Conservation (phyloP, 2,888 invertebrate species). For the Lepidochitona cinerea region DNA sequence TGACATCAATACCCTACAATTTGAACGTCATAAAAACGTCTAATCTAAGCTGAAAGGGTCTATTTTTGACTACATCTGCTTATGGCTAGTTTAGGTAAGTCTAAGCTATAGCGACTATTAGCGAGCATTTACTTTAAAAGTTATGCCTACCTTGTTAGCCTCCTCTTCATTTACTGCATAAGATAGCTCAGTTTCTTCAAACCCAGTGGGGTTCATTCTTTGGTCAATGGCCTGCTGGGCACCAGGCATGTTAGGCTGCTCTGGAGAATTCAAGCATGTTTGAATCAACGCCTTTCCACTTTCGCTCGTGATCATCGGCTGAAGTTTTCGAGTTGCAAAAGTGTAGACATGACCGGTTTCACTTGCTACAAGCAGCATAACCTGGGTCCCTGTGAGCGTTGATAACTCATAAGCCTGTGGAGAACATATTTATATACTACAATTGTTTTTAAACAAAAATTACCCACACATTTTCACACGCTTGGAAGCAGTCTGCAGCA, state of each 20-base stretch:
- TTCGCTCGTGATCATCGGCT: conserved; percentile 98
- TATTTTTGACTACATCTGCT: too few species aligned
- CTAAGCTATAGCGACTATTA: too few species aligned
- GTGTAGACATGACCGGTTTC: conserved; percentile 99
- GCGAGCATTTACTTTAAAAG: too few species aligned
- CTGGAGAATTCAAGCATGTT: conserved; percentile 97
- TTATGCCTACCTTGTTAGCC: conserved; percentile 11
- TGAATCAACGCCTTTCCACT: conserved; percentile 96
- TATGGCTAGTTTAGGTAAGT: too few species aligned
- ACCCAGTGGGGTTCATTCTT: conserved; percentile 98
- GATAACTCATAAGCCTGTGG: conserved; percentile 99
- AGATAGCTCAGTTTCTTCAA: conserved; percentile 98
- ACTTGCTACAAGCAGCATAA: conserved; percentile 98
- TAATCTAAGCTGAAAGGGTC: too few species aligned
- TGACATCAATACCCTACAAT: too few species aligned
- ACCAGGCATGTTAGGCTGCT: conserved; percentile 74
- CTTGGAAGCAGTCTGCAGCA: too few species aligned
- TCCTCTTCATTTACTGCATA: conserved; percentile 79
- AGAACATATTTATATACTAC: background rate
- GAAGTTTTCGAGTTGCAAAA: conserved; percentile 94
- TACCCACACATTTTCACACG: too few species aligned
- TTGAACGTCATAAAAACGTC: too few species aligned
- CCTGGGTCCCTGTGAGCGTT: conserved; percentile 98
- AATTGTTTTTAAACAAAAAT: too few species aligned
- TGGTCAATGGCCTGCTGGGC: conserved; percentile 80